These are phyloP conservation scores for Sebastes wilsoni DNA, from an alignment of 2,797 vertebrate species.

Conservation along the genomic window DNA sequence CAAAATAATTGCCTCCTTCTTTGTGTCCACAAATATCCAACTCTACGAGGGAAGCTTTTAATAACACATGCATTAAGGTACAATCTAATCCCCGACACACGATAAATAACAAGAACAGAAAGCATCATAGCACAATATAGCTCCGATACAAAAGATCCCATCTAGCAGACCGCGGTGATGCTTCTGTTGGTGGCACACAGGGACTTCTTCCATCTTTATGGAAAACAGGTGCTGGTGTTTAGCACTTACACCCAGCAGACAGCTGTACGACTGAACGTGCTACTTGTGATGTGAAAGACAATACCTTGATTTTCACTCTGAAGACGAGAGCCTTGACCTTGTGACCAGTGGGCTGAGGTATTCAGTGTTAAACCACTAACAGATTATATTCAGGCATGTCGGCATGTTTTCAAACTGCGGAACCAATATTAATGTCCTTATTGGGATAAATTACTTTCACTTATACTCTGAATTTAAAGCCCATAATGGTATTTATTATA, in stretches of 20 bases:
- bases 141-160: neutral
- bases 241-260: conserved; percentile 42
- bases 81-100: neutral
- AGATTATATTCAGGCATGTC: conserved; percentile 16
- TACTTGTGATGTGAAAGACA: conserved; percentile 71
- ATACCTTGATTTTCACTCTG: conserved; percentile 65
- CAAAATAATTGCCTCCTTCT: conserved; percentile 40
- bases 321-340: conserved; percentile 57
- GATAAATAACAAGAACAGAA: neutral
- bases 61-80: neutral
- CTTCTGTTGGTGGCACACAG: conserved; percentile 16
- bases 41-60: conserved; percentile 20
- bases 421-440: neutral
- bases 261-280: conserved; percentile 56
- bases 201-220: conserved; percentile 12
- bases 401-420: neutral
- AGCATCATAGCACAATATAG: neutral
- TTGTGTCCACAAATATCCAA: conserved; percentile 20
- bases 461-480: neutral
- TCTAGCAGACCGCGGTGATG: neutral
- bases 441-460: neutral
- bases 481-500: neutral
- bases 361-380: conserved; percentile 1
- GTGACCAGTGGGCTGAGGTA: conserved; percentile 26
- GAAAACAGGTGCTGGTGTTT: conserved; percentile 66